Evolutionary conservation across 1,140 invertebrate species (phyloP), one percentile per base, ranked within the genome.

Genomic region (Lerema accius): DNA sequence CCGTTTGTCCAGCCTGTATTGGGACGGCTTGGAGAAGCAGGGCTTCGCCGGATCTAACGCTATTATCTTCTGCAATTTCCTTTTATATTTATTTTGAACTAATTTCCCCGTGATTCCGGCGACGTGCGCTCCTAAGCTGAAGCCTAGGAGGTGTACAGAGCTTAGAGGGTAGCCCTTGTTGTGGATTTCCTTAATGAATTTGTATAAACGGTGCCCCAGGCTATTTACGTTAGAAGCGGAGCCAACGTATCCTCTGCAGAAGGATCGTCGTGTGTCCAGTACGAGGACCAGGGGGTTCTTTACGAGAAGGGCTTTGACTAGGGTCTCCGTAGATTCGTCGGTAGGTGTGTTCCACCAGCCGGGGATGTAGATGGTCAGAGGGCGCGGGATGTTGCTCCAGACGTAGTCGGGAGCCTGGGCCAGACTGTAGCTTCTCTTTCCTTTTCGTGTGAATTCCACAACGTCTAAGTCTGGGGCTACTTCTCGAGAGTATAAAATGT

Each of bases 101-200:
- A 93, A 68, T 64, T 94, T 93, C 0, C 95, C 95, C 0, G 95
- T 94, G 63, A 94, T 94, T 0, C 95, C 95, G 4, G 94, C 94
- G 0, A 95, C 93, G 69, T 96, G 95, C 0, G 95, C 95, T 0
- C 95, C 96, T 0, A 96, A 80, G 72, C 95, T 96, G 83, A 96
- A 96, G 1, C 96, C 96, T 32, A 96, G 92, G 0, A 96, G 71
- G 78, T 97, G 95, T 1, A 95, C 92, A 0, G 89, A 64, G 0
- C 80, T 71, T 0, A 91, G 74, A 13, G 83, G 71, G 6, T 90
- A 81, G 0, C 93, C 92, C 3, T 73, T 61, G 0, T 56, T 50
- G 14, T 78, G 32, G 0, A 88, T 32, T 5, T 69, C 79, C 37
- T 68, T 78, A 4, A 89, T 65, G 49, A 89, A 84, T 16, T 64